Base-by-base conservation (phyloP, 1,140 invertebrate species). In the Bombus confusus region DNA sequence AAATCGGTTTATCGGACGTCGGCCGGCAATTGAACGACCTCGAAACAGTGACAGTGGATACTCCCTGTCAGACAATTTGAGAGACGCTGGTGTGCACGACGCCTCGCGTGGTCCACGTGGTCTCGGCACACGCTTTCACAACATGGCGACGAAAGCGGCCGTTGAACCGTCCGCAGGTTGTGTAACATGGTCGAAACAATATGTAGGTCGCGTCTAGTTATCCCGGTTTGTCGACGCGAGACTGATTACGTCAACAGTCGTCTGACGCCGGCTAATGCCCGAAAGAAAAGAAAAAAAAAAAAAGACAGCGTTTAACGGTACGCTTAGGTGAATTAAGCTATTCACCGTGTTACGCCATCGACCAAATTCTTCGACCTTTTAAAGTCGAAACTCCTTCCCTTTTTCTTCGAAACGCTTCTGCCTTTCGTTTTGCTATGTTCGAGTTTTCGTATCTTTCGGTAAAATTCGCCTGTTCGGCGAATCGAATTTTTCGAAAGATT, bases 41-140 rank as follows among this genome's bases (percentile, higher is more conserved):
- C 43, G 78, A 71, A 52, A 52, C 75, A 37, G 43, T 73, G 52
- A 82, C 80, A 75, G 18, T 64, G 59, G 72, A 41, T 59, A 47
- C 10, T 22, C 71, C 8, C 34, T 39, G 80, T 71, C 47, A 13
- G 47, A 78, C 75, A 59, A 84, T 39, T 43, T 10, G 12, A 71
- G 47, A 79, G 75, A 72, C 68, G 72, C 31, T 64, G 3, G 22
- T 37, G 18, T 37, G 9, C 22, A 52, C 47, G 47, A 52, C 47
- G 18, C 9, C 43, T 82, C 80, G 41, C 81, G 81, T 75, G 87
- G 81, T 73, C 83, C 91, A 87, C 87, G 84, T 90, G 88, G 43
- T 85, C 43, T 31, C 74, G 47, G 41, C 86, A 89, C 92, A 88
- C 92, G 90, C 92, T 93, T 93, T 93, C 92, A 91, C 92, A 90